phyloP scores from a whole-genome alignment of 2,113 vertebrate species.

The Amphiprion ocellaris region DNA sequence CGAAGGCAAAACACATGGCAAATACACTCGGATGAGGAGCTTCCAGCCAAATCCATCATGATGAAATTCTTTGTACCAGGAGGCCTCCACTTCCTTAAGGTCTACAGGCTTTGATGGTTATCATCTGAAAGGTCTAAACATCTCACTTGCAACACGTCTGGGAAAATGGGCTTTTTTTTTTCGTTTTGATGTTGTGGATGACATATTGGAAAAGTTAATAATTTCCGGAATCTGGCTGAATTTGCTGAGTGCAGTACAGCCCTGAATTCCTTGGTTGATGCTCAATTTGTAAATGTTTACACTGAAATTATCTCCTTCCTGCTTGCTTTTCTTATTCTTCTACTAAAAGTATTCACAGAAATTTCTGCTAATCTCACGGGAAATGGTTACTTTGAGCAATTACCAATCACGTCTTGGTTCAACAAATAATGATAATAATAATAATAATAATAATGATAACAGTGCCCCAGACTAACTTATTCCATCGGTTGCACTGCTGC shows the following conservation, averaged over 20 bases:
- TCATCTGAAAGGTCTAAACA: constrained; percentile 59
- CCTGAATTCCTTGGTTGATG: neutral
- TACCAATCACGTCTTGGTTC: no score
- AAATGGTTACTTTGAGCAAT: no score
- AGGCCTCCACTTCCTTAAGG: constrained; percentile 53
- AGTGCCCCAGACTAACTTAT: no score
- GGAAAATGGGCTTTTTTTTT: constrained; percentile 45
- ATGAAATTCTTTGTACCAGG: constrained; percentile 60
- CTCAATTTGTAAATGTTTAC: no score
- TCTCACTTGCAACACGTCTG: constrained; percentile 47
- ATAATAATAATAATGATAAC: no score
- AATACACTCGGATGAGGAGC: constrained; percentile 56
- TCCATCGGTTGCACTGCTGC: no score
- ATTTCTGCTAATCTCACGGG: no score
- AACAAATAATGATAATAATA: no score
- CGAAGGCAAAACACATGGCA: constrained; percentile 18
- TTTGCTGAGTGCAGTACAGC: neutral
- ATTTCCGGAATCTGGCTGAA: constrained; percentile 5
- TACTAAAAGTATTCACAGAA: no score
- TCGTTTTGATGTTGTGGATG: constrained; percentile 28
- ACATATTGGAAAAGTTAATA: constrained; percentile 29
- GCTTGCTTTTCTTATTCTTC: no score
- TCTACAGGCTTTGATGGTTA: constrained; percentile 56
- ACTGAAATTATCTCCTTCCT: no score
- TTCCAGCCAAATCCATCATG: constrained; percentile 66